phyloP scores from a whole-genome alignment of 2,113 vertebrate genomes.

The Phalacrocorax aristotelis region DNA sequence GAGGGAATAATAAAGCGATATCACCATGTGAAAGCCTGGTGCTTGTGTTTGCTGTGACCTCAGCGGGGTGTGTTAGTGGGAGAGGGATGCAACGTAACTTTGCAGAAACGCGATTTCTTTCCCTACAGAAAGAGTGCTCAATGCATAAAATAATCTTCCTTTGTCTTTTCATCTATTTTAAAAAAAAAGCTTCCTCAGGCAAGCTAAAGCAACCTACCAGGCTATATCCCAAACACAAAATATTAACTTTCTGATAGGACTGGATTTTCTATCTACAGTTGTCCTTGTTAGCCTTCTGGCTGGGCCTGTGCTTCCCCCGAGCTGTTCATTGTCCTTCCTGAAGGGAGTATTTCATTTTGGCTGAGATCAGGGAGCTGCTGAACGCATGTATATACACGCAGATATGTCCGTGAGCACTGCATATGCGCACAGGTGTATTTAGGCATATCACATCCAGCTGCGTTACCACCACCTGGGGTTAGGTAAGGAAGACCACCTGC shows the following conservation, averaged over 20 bases:
- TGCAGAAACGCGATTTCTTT: not conserved
- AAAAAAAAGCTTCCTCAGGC: not conserved
- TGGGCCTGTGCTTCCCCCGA: not conserved
- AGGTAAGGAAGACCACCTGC: not conserved
- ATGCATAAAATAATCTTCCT: not conserved
- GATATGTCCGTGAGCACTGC: not conserved
- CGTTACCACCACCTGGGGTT: not conserved
- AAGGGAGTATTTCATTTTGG: not conserved
- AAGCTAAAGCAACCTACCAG: not conserved
- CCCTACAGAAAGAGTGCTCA: not conserved
- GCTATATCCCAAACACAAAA: not conserved
- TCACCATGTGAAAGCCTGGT: not conserved
- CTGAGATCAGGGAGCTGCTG: not conserved
- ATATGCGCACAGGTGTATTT: not conserved
- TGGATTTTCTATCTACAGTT: not conserved
- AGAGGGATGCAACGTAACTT: not conserved
- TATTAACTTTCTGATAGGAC: not conserved
- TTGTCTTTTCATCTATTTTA: not conserved
- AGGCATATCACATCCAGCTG: not conserved
- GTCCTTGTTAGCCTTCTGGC: not conserved
- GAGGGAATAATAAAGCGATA: conserved; percentile 25
- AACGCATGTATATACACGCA: not conserved
- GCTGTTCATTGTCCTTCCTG: not conserved
- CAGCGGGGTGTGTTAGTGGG: not conserved
- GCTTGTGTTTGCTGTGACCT: not conserved